phyloP scores from a whole-genome alignment of 2,888 invertebrate species.

The Leuctra nigra region DNA sequence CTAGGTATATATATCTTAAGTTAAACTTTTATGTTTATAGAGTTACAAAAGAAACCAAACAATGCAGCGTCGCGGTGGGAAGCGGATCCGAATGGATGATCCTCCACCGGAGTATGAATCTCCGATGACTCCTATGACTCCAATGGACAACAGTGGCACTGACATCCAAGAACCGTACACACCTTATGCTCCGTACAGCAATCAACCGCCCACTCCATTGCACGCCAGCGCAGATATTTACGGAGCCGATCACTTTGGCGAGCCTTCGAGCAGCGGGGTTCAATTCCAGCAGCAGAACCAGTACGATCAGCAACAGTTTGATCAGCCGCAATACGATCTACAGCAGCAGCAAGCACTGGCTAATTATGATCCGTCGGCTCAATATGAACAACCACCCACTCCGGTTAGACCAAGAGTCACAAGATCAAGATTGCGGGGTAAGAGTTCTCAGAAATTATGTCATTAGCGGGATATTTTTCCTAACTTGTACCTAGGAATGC shows the following conservation, averaged over 20 bases:
- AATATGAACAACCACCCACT: constrained; percentile 41
- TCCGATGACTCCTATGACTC: constrained; percentile 46
- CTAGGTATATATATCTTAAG: no score
- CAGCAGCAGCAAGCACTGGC: constrained; percentile 29
- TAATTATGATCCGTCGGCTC: constrained; percentile 35
- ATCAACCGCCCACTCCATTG: constrained; percentile 38
- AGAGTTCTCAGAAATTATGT: no score
- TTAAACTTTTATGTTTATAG: no score
- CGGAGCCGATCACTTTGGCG: constrained; percentile 26
- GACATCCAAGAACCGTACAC: constrained; percentile 42
- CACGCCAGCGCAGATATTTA: constrained; percentile 30
- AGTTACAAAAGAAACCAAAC: no score
- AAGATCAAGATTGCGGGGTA: constrained; percentile 18
- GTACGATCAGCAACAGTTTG: constrained; percentile 28
- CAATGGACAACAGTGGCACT: constrained; percentile 48
- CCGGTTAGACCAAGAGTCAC: constrained; percentile 34
- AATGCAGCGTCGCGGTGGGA: constrained; percentile 84
- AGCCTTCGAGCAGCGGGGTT: constrained; percentile 17
- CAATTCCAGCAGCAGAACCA: constrained; percentile 27
- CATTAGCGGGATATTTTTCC: background rate
- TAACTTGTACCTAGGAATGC: background rate
- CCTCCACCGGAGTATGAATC: constrained; percentile 75
- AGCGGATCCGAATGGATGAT: constrained; percentile 88
- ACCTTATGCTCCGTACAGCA: constrained; percentile 41
- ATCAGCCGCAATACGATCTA: constrained; percentile 23